Percentiles rank a stretch among this genome's conserved stretches.
phyloP scores from a whole-genome alignment of 1,140 invertebrate genomes.

The Catajapyx aquilonaris region DNA sequence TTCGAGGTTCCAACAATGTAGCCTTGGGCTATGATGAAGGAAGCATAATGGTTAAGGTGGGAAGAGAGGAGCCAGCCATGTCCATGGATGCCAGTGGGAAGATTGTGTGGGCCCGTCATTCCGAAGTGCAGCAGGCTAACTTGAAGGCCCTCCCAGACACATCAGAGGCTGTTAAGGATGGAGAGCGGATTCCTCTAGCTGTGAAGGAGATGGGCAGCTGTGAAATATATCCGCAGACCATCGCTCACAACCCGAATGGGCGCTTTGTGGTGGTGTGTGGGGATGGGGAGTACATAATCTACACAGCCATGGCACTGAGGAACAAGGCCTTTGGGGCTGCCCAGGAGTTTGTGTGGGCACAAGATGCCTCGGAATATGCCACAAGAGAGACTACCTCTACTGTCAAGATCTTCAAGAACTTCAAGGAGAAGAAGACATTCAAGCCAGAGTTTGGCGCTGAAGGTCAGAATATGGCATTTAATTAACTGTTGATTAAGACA shows the following conservation, averaged over 20 bases:
- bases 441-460: slow-evolving; percentile 92
- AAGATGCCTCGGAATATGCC: slow-evolving; percentile 84
- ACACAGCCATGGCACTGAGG: slow-evolving; percentile 94
- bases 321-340: slow-evolving; percentile 98
- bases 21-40: slow-evolving; percentile 97
- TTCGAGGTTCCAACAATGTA: slow-evolving; percentile 91
- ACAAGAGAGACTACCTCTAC: slow-evolving; percentile 77
- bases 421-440: slow-evolving; percentile 89
- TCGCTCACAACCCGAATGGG: slow-evolving; percentile 96
- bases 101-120: slow-evolving; percentile 96
- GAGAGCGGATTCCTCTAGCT: slow-evolving; percentile 73
- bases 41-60: slow-evolving; percentile 84
- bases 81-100: slow-evolving; percentile 98
- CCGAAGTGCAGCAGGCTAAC: slow-evolving; percentile 95
- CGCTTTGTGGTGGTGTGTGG: slow-evolving; percentile 97
- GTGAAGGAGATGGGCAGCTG: slow-evolving; percentile 99
- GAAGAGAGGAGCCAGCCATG: slow-evolving; percentile 93
- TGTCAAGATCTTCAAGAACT: slow-evolving; percentile 93
- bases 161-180: slow-evolving; percentile 64
- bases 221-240: slow-evolving; percentile 97
- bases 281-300: slow-evolving; percentile 98
- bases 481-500: no score
- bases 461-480: slow-evolving; percentile 26
- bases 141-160: slow-evolving; percentile 57
- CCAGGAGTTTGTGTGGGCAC: slow-evolving; percentile 97